Base-by-base conservation (phyloP, 2,113 vertebrate species). In the Sinocyclocheilus anophthalmus region DNA sequence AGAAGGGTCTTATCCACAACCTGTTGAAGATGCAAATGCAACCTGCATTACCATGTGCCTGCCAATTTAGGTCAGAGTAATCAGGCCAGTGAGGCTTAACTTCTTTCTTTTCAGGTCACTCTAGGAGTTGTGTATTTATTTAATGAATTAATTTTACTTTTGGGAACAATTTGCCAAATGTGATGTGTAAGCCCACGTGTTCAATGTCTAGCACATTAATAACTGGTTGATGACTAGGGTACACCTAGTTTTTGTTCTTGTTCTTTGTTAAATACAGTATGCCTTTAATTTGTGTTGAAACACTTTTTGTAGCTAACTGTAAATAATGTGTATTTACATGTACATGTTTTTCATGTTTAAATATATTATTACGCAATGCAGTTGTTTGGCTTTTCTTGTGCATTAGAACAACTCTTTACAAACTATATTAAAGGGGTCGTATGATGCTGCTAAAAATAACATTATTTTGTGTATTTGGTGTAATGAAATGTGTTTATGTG, bases 51-150 rank as follows among this genome's bases (percentile, higher is more conserved):
- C 75, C 57, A 55, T 82, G 80, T 82, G 63, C 80, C 63, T 70
- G 24, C 63, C 76, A 65, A 57, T 79, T 79, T 37, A 39, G 84
- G 61, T 70, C 61, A 79, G n/a, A 45, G 30, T 85, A 79, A 70
- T 82, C 75, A 79, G 84, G 75, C 63, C 84, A 85, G 61, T 61
- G 61, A 63, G 75, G 73, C 73, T 65, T 76, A 77, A 77, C 73
- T 85, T 53, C 42, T 37, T 67, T 24, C 75, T 78, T 85, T 78
- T 69, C 80, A 82, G 63, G 45, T 53, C 63, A 70, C 18, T 48
- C 63, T 69, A 5, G 48, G 26, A 82, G 80, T 53, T 70, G 26
- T 18, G 53, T 57, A 37, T 63, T 20, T 18, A 65, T 65, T 45
- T 63, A 42, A 65, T 26, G 26, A 26, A 26, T 26, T 26, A 26